Base-by-base conservation (phyloP, 2,888 invertebrate species). In the Cheilosia variabilis region DNA sequence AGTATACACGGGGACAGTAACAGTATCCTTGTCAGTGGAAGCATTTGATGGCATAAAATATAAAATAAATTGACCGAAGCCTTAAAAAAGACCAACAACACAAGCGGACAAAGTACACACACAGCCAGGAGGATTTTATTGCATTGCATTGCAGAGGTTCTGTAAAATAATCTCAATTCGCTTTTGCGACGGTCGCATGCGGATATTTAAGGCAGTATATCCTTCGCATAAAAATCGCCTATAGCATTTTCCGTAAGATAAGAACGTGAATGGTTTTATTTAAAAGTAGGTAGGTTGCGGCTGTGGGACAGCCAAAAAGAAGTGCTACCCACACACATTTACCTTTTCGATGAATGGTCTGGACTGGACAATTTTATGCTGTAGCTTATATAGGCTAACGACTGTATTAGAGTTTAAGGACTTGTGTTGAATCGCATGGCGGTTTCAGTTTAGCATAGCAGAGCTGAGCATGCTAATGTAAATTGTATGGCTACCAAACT, bases 1-100 rank as follows among this genome's bases (percentile, higher is more conserved):
- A 65, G 27, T 47, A 7, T 9, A 19, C 34, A 50, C 27, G 41
- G 57, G 6, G 19, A 47, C 13, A 15, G 24, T 63, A 41, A 47
- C 9, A 15, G 34, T 63, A 41, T 69, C 37, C 52, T 43, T 62
- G 43, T 19, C 34, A 17, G 53, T 2, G 22, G 37, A 19, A 22
- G 37, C 66, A 78, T 63, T 71, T 63, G 63, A 58, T 58, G 50
- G 50, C 57, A 68, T 78, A 57, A 71, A 78, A 69, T 53, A 78
- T 63, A 71, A 78, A 78, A 63, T 78, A 71, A 71, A 78, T 71
- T 71, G 78, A 78, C 63, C 57, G 50, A 58, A 31, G 50, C 22
- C 57, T 65, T 71, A 52, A 58, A 65, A 71, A 47, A 31, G 17
- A 52, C 15, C 27, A 13, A 22, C 5, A 53, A 50, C 22, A 19